Base-by-base conservation (phyloP, 2,797 vertebrate species). In the Sternotherus odoratus region DNA sequence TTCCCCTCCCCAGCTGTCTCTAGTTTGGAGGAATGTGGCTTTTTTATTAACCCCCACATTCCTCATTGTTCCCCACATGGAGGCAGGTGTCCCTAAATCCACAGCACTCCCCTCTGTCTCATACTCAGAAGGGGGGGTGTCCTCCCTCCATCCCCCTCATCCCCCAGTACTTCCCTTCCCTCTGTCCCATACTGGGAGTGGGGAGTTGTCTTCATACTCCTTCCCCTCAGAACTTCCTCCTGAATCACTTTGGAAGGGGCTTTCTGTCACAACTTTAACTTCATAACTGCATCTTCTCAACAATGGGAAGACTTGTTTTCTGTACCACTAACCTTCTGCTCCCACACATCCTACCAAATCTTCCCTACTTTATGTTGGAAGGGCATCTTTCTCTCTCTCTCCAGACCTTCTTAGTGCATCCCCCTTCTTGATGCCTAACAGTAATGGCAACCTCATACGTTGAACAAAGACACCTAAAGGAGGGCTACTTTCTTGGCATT, bases 31-130 rank as follows among this genome's bases (percentile, higher is more conserved):
- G 63, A 46, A 91, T 2, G 8, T 53, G 56, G 63, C 17, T 60
- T 85, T 85, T 90, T 82, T 36, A 74, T n/a, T 87, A 82, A 30
- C 50, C 39, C 3, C 21, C 19, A 0, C 1, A 2, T 81, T 81
- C n/a, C 19, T 86, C 56, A 39, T 26, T 0, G 0, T 74, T 79
- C 17, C 51, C 15, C 19, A 3, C 80, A 85, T 48, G 28, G 77
- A 36, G 85, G 51, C 69, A 92, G 75, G 82, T 91, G 69, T 83
- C 75, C 81, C 80, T 19, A 48, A 21, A 86, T 36, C 69, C 83
- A 0, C 0, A 51, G 72, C 28, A 10, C 69, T 83, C 15, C 5
- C 28, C 36, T 77, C 60, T 13, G 11, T 50, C 33, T 26, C 0
- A 0, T 13, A 46, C 0, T 2, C 13, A 24, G 80, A 53, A 16